Percentiles rank a stretch among this genome's conserved stretches.
These are phyloP conservation scores for Syrphus vitripennis DNA, from an alignment of 2,888 invertebrate genomes.

Conservation along the genomic window DNA sequence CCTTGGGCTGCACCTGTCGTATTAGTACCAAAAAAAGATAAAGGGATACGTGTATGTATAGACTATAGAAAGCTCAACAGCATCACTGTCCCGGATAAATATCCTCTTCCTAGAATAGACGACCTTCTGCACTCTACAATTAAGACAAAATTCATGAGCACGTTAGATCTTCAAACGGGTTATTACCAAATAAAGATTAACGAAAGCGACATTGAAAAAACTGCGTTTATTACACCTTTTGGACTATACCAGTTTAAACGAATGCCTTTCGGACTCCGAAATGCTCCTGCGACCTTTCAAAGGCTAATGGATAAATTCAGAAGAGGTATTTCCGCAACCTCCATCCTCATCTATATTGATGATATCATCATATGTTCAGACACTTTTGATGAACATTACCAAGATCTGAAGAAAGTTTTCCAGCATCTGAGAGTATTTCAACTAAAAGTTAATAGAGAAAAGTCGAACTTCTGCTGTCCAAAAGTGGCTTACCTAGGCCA, in stretches of 20 bases:
- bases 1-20: constrained; percentile 75
- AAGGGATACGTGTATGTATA: constrained; percentile 68
- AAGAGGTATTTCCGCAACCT: neutral
- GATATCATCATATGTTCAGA: no score
- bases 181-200: constrained; percentile 60
- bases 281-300: constrained; percentile 75
- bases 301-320: constrained; percentile 73
- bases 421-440: neutral
- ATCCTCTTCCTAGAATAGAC: constrained; percentile 79
- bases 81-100: no score
- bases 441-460: neutral
- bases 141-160: neutral
- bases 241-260: neutral
- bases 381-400: no score
- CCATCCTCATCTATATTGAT: constrained; percentile 68
- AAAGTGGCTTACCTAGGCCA: constrained; percentile 15
- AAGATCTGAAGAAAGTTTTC: no score
- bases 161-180: constrained; percentile 45
- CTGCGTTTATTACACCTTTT: constrained; percentile 41
- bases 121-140: constrained; percentile 66
- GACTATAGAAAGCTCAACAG: constrained; percentile 75
- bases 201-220: constrained; percentile 25
- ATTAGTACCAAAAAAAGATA: constrained; percentile 71
- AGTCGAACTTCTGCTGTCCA: constrained; percentile 5
- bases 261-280: constrained; percentile 4